Evolutionary conservation across 2,113 vertebrate genomes (phyloP), one percentile per base, ranked within the genome.

Genomic region (Coreoperca whiteheadi): DNA sequence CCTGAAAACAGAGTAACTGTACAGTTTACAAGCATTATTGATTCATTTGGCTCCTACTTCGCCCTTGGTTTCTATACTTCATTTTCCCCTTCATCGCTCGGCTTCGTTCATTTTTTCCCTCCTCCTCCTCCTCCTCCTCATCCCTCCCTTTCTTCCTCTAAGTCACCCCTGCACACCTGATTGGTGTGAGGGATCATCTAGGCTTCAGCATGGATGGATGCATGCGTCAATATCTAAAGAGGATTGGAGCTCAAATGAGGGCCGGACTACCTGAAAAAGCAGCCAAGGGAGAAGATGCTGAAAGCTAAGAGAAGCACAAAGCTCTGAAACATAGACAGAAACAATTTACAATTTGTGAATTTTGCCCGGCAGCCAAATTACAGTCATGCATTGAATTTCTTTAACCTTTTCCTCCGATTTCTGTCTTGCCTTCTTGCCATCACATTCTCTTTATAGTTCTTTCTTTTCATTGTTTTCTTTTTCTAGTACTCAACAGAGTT

Each of bases 221-320:
- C 85, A 32, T 79, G 68, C 76, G 91, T 93, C 92, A 92, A 92
- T 94, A 94, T 87, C 89, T 84, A 81, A 86, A 77, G 81, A 85
- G 82, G 87, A 89, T 73, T 88, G 89, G 61, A 64, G 84, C 77
- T 85, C 73, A 89, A 89, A 92, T 90, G 77, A 91, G 86, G 54
- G 60, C 74, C 10, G 56, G 69, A 54, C 77, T 67, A 90, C 89
- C 90, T 92, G 79, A 84, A 71, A 67, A 74, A 61, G 87, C 83
- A 80, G 84, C 72, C 61, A 37, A 87, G 79, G 70, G 82, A 84
- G 72, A 81, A 87, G 82, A 82, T 59, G 68, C 51, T 69, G 54
- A 87, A 87, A 89, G 88, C 72, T 16, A 83, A 88, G 76, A 7
- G 34, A 81, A 80, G 88, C 70, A 81, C 78, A 80, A 74, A 82